A percentile compares a stretch with the other conserved stretches of the same genome.
These are phyloP conservation scores for Sciurus carolinensis DNA, from an alignment of 2,797 vertebrate genomes.

Conservation along the genomic window DNA sequence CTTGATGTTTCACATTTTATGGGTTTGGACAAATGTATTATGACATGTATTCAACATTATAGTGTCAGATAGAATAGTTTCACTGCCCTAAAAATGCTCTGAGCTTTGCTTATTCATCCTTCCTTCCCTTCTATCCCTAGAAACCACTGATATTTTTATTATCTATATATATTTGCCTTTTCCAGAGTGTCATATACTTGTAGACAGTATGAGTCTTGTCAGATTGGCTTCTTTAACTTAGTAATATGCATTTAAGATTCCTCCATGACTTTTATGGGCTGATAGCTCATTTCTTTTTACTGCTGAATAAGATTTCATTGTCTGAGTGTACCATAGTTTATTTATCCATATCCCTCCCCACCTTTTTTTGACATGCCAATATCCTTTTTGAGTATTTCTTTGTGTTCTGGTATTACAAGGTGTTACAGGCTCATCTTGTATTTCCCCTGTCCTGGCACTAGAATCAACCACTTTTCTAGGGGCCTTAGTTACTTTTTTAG, in stretches of 20 bases:
- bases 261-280: neutral
- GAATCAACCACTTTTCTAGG: neutral
- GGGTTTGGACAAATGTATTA: neutral
- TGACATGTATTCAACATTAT: neutral
- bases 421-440: neutral
- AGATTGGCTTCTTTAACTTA: neutral
- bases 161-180: neutral
- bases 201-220: neutral
- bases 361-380: conserved; percentile 2
- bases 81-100: neutral
- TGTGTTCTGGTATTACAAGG: neutral
- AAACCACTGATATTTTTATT: neutral
- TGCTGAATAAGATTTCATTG: neutral
- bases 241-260: neutral
- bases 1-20: neutral
- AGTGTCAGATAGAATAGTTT: neutral
- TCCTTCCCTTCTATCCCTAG: neutral
- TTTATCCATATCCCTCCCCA: neutral
- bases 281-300: neutral
- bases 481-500: neutral
- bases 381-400: neutral
- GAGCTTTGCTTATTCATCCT: neutral
- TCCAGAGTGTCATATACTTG: neutral
- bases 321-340: neutral
- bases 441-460: neutral